A percentile compares a stretch with the other conserved stretches of the same genome.
Conservation (phyloP, 2,113 vertebrate genomes). For the Vidua chalybeata region DNA sequence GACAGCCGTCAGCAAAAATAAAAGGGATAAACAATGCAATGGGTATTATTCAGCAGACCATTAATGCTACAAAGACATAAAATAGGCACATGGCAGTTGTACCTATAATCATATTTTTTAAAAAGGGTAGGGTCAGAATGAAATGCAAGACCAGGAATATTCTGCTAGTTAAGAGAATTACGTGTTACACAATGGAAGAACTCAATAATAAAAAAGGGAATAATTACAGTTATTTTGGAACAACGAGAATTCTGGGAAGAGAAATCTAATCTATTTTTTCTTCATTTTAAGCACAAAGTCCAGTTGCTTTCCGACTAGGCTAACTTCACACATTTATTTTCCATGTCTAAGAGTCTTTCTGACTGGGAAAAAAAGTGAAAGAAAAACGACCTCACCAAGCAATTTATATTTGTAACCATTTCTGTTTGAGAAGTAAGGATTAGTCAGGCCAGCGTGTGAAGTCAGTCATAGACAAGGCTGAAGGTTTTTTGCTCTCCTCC, state of each 20-base stretch:
- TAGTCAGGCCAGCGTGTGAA: not conserved
- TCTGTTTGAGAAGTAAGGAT: not conserved
- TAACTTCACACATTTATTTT: not conserved
- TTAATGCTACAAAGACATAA: not conserved
- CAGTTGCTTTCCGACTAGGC: not conserved
- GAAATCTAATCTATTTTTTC: not conserved
- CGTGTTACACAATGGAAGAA: not conserved
- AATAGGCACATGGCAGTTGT: not conserved
- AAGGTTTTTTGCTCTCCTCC: not conserved
- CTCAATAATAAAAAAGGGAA: not conserved
- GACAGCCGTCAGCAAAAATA: not conserved
- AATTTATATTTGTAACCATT: not conserved
- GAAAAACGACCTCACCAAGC: not conserved
- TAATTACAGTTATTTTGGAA: slow-evolving; percentile 58
- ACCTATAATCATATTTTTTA: not conserved
- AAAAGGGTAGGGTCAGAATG: not conserved
- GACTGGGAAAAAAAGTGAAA: not conserved
- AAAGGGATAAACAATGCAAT: not conserved
- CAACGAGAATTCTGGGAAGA: slow-evolving; percentile 18
- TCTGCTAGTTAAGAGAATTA: slow-evolving; percentile 24
- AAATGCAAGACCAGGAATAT: not conserved
- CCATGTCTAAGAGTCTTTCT: not conserved
- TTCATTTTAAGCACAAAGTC: not conserved
- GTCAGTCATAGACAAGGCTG: not conserved
- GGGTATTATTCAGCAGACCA: not conserved